Evolutionary conservation across 2,888 invertebrate genomes (phyloP).

Genomic region (Drosophila birchii): DNA sequence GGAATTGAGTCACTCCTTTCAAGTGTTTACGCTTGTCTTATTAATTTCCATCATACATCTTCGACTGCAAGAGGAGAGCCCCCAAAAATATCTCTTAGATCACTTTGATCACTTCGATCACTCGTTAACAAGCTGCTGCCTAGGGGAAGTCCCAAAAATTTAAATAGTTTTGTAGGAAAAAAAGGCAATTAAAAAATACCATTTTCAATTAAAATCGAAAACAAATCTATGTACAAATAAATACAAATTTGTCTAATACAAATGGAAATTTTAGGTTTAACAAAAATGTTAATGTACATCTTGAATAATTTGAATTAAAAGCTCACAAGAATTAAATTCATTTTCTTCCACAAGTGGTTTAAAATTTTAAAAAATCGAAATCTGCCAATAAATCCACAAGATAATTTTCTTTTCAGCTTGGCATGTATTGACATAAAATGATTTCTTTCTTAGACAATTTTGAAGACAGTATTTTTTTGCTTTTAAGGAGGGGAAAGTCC

Average conservation of each 20-base stretch:
- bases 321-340: too few species aligned
- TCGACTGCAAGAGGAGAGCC: constrained; percentile 38
- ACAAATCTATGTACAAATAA: too few species aligned
- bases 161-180: not conserved
- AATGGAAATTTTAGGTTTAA: not conserved
- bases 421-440: not conserved
- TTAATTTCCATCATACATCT: constrained; percentile 81
- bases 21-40: constrained; percentile 82
- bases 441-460: not conserved
- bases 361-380: not conserved
- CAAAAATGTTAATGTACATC: not conserved
- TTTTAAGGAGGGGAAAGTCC: not conserved
- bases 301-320: too few species aligned
- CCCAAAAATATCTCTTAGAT: constrained; percentile 21
- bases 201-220: not conserved
- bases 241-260: too few species aligned
- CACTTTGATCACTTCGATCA: constrained; percentile 7
- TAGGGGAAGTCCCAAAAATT: not conserved
- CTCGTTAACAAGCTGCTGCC: constrained; percentile 53
- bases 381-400: too few species aligned
- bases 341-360: not conserved
- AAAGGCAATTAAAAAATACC: not conserved
- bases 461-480: not conserved
- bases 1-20: constrained; percentile 73
- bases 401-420: too few species aligned